Base-by-base conservation (phyloP, 2,113 vertebrate genomes). In the Bufo bufo region DNA sequence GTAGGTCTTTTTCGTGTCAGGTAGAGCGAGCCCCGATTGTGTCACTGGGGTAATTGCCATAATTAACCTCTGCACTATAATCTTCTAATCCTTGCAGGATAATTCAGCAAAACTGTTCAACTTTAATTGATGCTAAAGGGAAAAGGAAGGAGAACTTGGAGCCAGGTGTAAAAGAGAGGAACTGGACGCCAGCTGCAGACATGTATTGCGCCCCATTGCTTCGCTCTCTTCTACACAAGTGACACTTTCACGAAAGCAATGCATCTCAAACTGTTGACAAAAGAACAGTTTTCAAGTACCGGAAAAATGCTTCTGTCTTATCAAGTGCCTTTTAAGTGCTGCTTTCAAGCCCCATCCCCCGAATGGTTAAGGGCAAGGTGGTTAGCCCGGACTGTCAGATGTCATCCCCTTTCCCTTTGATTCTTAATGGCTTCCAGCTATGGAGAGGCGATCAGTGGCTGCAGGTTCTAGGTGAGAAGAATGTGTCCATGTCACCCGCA, bases 311-410 rank as follows among this genome's bases (percentile, higher is more conserved):
- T 91, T 90, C 87, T 90, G 88, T 90, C 90, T 83, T 89, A 89
- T 89, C 90, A 92, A 92, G 90, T 87, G 90, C 91, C 91, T 93
- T 59, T 17, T 61, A 61, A 61, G 59, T 61, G 59, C 59, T 61
- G 59, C 59, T 61, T 61, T 19, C 59, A 19, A 17, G 59, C 14
- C 59, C 16, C 59, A 59, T 61, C 16, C 16, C 59, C 59, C 59
- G 16, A 61, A 94, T 94, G 94, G 95, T 95, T 95, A 95, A 95
- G 86, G 89, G 85, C 89, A 90, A 91, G 93, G 86, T 93, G 93
- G 94, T 95, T 92, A 91, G 92, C 94, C 93, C 85, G 91, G 89
- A 78, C 88, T 91, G 92, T 92, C 91, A 91, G 93, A 92, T 93
- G 93, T 94, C 93, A 92, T 90, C 71, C 52, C n/a, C 83, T 84